phyloP scores from a whole-genome alignment of 2,888 invertebrate genomes.

The Drosophila monieri region DNA sequence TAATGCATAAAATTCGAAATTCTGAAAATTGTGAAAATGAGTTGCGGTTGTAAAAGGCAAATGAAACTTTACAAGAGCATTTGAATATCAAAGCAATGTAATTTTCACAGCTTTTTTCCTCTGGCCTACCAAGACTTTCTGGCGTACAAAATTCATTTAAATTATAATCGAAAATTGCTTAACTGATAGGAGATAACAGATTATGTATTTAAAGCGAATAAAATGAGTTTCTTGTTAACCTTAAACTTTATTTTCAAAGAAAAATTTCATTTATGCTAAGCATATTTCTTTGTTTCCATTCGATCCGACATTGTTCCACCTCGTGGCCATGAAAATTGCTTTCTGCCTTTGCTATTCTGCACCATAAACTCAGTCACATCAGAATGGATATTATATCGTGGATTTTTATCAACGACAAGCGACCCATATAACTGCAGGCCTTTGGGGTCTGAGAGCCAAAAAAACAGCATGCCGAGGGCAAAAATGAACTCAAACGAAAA shows the following conservation, averaged over 20 bases:
- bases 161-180: slow-evolving; percentile 44
- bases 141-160: slow-evolving; percentile 37
- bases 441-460: slow-evolving; percentile 25
- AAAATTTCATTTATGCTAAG: not conserved
- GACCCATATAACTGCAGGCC: slow-evolving; percentile 71
- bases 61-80: slow-evolving; percentile 61
- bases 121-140: slow-evolving; percentile 10
- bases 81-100: slow-evolving; percentile 77
- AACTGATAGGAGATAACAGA: slow-evolving; percentile 11
- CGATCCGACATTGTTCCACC: slow-evolving; percentile 56
- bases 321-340: slow-evolving; percentile 79
- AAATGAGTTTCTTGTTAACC: not conserved
- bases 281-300: not conserved
- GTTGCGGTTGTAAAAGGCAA: slow-evolving; percentile 55
- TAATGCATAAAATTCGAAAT: slow-evolving; percentile 69
- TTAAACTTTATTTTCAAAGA: not conserved
- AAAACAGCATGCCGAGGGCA: slow-evolving; percentile 38
- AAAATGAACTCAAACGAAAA: slow-evolving; percentile 68
- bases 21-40: slow-evolving; percentile 61
- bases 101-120: slow-evolving; percentile 20
- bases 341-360: slow-evolving; percentile 52
- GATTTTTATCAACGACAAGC: slow-evolving; percentile 69
- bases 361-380: slow-evolving; percentile 24
- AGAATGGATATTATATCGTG: slow-evolving; percentile 33
- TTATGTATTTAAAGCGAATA: not conserved